A percentile compares a stretch with the other conserved stretches of the same genome.
Evolutionary conservation across 2,888 invertebrate genomes (phyloP).

Genomic region (Nineta flava): DNA sequence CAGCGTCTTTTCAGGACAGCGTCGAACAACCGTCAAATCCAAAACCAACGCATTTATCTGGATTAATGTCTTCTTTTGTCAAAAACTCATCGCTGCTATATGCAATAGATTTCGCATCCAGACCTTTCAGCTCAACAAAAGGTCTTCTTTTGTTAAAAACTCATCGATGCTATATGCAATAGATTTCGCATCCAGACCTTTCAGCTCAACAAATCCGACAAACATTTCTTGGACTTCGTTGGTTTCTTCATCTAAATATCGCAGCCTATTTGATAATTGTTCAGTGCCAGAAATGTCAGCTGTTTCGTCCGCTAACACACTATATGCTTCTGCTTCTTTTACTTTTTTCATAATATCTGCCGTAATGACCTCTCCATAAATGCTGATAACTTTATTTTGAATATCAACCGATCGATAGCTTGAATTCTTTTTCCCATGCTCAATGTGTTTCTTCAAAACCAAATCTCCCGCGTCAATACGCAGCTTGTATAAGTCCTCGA

Average conservation of each 20-base stretch:
- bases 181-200: slow-evolving; percentile 14
- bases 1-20: slow-evolving; percentile 17
- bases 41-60: slow-evolving; percentile 15
- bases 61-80: slow-evolving; percentile 11
- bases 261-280: slow-evolving; percentile 16
- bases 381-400: slow-evolving; percentile 20
- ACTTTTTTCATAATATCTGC: slow-evolving; percentile 15
- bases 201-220: slow-evolving; percentile 16
- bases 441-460: slow-evolving; percentile 17
- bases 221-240: slow-evolving; percentile 15
- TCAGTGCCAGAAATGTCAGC: slow-evolving; percentile 16
- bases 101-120: slow-evolving; percentile 16
- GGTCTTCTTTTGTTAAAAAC: slow-evolving; percentile 12
- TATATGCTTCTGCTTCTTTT: slow-evolving; percentile 14
- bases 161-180: slow-evolving; percentile 15
- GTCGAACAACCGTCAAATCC: slow-evolving; percentile 18
- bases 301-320: slow-evolving; percentile 16
- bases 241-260: slow-evolving; percentile 15
- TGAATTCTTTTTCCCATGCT: slow-evolving; percentile 16
- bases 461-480: slow-evolving; percentile 16
- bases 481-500: slow-evolving; percentile 14
- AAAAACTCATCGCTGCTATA: slow-evolving; percentile 14
- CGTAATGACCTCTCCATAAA: slow-evolving; percentile 16
- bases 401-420: slow-evolving; percentile 17
- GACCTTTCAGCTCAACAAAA: slow-evolving; percentile 15